Evolutionary conservation across 2,888 invertebrate species (phyloP), one percentile per base, ranked within the genome.

Genomic region (Sarcophaga variegata): DNA sequence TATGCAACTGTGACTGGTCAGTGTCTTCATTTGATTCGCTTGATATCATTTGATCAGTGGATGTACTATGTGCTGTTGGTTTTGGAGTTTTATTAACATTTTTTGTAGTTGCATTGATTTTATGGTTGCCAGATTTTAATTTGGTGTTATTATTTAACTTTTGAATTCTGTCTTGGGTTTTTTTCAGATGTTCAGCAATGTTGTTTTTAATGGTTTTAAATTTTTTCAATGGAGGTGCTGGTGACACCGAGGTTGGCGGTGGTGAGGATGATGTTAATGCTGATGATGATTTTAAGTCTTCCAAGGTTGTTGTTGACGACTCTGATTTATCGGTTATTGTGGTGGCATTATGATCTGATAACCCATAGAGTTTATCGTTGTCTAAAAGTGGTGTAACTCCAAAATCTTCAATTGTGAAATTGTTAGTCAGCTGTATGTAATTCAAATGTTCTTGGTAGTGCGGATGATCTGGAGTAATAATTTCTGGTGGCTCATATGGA

Each of bases 381-480:
- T 45, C 47, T 22, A 70, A 27, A 5, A 60, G 10, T 59, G 70
- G 1, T 49, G 63, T 77, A 8, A 70, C 45, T 12, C 63, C 83
- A 62, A 83, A 87, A 54, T 87, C 81, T 81, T 87, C 86, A 14
- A 84, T 25, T 4, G 86, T 81, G 62, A 71, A 86, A 75, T 84
- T 87, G 66, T 81, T 83, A 4, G 60, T 71, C 10, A 62, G 60
- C 49, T 84, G 75, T 1, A 87, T 59, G 47, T 81, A 82, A n/a
- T 80, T 71, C 0, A 92, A 87, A 69, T 90, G 89, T 64, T 90
- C 89, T 14, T 87, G 87, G 76, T 92, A 92, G 4, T 90, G 88
- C 0, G 92, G 91, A 47, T 92, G 91, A 88, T 91, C 90, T 5
- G 89, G 89, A 0, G 91, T 92, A 4, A 92, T 92, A 37, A 90